These are phyloP conservation scores for Turritopsis rubra DNA, from an alignment of 30 jellyfish, hydroid and myxozoan species.

Conservation along the genomic window DNA sequence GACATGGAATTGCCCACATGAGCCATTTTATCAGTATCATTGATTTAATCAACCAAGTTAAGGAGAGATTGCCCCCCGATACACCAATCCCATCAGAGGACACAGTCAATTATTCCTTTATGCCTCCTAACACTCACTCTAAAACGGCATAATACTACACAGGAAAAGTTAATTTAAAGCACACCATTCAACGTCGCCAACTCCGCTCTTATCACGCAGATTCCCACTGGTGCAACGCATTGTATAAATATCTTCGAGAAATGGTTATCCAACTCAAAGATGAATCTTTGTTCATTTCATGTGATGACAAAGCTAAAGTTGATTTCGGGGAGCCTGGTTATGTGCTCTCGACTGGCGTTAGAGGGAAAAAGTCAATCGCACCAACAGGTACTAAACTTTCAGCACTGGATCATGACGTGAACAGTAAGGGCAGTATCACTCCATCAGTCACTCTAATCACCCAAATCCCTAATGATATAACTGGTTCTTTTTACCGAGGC, in stretches of 20 bases:
- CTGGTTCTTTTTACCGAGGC: background rate
- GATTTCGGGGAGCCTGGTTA: background rate
- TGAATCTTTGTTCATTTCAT: background rate
- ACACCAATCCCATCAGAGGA: no score
- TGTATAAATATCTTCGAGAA: background rate
- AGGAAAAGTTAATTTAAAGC: background rate
- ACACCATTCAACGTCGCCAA: background rate
- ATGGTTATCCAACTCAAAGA: background rate
- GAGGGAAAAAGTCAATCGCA: background rate
- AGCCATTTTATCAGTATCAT: background rate
- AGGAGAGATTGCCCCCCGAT: no score
- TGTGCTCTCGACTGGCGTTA: background rate
- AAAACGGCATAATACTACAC: background rate
- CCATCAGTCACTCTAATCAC: background rate
- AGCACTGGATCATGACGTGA: background rate
- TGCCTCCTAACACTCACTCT: background rate
- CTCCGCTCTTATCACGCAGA: background rate
- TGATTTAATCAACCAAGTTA: background rate
- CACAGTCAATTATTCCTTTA: no score
- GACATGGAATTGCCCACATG: conserved; percentile 1
- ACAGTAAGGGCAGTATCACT: background rate
- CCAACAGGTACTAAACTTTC: background rate
- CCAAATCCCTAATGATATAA: background rate
- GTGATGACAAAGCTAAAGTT: background rate
- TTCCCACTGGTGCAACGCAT: background rate